Evolutionary conservation across 2,888 invertebrate species (phyloP), one percentile per base, ranked within the genome.

Genomic region (Hypercompe scribonia): DNA sequence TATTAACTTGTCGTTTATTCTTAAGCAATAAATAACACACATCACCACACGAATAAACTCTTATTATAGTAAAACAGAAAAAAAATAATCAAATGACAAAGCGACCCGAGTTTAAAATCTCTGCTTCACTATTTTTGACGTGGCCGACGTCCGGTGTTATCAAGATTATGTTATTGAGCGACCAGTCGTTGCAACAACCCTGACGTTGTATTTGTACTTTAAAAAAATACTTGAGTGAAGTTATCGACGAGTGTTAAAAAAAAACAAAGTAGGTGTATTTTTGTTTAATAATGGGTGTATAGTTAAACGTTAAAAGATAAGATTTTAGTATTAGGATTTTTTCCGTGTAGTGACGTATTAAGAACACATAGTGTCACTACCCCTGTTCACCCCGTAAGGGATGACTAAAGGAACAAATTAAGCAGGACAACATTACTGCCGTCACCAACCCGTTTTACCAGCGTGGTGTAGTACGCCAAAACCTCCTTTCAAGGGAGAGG

Each of bases 91-190:
- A 66, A 39, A 58, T 70, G 50, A 68, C 61, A 71, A 63, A 67
- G 28, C 75, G 34, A 74, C 78, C 81, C 77, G 18, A 58, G 75
- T 84, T 85, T 39, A 13, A 13, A 28, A 81, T 77, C 82, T 73
- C 83, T 84, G 84, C 65, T 73, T 75, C 79, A 77, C 80, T 83
- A 79, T 86, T 84, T 84, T 84, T 82, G 84, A 83, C 79, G 80
- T 81, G 77, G 78, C 81, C 82, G 75, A 73, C 83, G 78, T 78
- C 76, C 79, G 81, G 74, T 71, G 76, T 86, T 87, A 88, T 88
- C 88, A 80, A 84, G 86, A 87, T 88, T 74, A 71, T 82, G 84
- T 82, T 87, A 84, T 81, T 81, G 85, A 82, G 84, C 72, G 54
- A 64, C 74, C 78, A 81, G 81, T 82, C 76, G 80, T 75, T 87